Conservation (phyloP, 2,797 vertebrate species). For the Acanthornis magna region DNA sequence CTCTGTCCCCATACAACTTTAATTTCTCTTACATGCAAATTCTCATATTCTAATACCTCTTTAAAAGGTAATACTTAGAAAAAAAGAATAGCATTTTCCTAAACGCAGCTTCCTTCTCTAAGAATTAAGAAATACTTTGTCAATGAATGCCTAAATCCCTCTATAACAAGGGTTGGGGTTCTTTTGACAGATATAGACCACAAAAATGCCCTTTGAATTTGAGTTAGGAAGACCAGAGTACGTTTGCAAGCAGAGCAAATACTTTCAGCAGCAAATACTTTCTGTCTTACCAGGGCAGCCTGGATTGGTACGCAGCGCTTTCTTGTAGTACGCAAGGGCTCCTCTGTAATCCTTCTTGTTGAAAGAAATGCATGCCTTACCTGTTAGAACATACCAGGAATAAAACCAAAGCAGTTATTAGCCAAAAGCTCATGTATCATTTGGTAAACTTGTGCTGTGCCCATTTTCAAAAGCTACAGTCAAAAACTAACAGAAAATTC, state of each 20-base stretch:
- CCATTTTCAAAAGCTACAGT: background rate
- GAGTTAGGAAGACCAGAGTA: background rate
- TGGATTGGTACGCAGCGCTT: slow-evolving; percentile 95
- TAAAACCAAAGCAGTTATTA: background rate
- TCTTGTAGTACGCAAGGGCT: slow-evolving; percentile 98
- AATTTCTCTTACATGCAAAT: background rate
- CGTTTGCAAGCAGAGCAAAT: background rate
- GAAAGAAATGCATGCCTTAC: slow-evolving; percentile 98
- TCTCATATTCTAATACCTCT: background rate
- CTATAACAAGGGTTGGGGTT: accelerated
- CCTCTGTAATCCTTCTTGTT: slow-evolving; percentile 99
- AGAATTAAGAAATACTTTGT: background rate
- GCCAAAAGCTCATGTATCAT: background rate
- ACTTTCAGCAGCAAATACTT: background rate
- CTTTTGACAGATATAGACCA: background rate
- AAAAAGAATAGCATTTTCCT: background rate
- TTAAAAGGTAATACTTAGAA: background rate
- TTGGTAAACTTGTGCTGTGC: background rate
- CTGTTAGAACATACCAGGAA: slow-evolving; percentile 68
- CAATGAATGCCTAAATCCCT: background rate
- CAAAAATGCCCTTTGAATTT: background rate
- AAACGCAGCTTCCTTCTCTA: background rate
- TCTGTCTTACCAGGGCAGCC: slow-evolving; percentile 90
- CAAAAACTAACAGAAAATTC: background rate
- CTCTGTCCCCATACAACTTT: background rate